Evolutionary conservation across 2,113 vertebrate species (phyloP), one percentile per base, ranked within the genome.

Genomic region (Pterophyllum scalare): DNA sequence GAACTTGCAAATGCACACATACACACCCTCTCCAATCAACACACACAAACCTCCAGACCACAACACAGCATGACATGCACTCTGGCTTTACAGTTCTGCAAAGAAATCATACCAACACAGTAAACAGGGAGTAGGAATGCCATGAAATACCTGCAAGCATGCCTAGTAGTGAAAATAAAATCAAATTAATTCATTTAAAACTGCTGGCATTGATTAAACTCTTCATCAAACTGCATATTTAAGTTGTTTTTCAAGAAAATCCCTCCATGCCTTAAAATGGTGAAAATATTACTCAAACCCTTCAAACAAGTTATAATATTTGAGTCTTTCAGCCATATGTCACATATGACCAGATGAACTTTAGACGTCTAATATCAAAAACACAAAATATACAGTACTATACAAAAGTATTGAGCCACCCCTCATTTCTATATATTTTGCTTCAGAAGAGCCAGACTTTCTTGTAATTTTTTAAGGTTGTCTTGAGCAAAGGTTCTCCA

Each of bases 1-100:
- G 31, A 90, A 77, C 82, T 77, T 88, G 81, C 82, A 89, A 49
- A 72, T n/a, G 22, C 49, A 77, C 33, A 35, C 52, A 59, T 24
- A 17, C 49, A 49, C 13, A 40, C 35, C 3, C 13, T 17, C 57
- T 17, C 43, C 28, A 31, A 22, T 62, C 49, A 24, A 35, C 78
- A 52, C 35, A 74, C 79, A 81, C 52, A 80, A 57, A 80, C 65
- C 74, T 38, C 26, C 52, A 49, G 59, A 82, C 75, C 79, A 85
- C 40, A 57, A 80, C 75, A 46, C 80, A 88, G 35, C 60, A 67
- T 11, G 49, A 80, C 70, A 67, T 65, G 81, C 62, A 72, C 46
- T 58, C 64, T 52, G 43, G 28, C 43, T 52, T 75, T 10, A 88
- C 85, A 89, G 64, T 60, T 54, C 17, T 65, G 77, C 49, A 80